Evolutionary conservation across 2,888 invertebrate genomes (phyloP).

Genomic region (Liposcelis brunnea): DNA sequence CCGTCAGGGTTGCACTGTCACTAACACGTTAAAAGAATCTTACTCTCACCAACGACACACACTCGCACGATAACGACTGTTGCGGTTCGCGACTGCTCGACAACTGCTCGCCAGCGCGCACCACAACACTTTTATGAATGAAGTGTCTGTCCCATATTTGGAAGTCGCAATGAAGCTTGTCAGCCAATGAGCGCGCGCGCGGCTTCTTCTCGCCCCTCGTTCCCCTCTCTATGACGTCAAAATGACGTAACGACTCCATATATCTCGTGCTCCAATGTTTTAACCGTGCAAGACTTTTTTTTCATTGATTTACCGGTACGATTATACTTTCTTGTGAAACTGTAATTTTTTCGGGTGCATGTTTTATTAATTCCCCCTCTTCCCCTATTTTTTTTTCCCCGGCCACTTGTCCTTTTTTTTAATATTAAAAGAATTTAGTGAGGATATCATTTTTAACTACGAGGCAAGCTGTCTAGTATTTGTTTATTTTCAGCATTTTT

Average conservation of each 20-base stretch:
- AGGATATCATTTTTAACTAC: no score
- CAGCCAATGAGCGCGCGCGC: constrained; percentile 35
- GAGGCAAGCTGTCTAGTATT: no score
- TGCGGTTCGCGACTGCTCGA: constrained; percentile 30
- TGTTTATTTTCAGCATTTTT: no score
- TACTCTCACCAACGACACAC: constrained; percentile 9
- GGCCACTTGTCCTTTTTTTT: no score
- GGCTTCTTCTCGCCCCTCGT: constrained; percentile 30
- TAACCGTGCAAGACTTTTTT: no score
- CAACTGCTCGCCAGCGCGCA: constrained; percentile 50
- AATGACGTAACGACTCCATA: constrained; percentile 18
- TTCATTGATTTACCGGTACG: no score
- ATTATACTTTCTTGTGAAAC: no score
- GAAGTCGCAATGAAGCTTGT: constrained; percentile 40
- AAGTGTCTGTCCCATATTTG: constrained; percentile 70
- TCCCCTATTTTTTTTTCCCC: no score
- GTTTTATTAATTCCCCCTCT: no score
- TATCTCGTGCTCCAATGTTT: constrained; percentile 10
- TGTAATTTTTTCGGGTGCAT: no score
- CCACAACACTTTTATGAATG: constrained; percentile 66
- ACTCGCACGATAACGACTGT: constrained; percentile 21
- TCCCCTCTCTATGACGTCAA: constrained; percentile 18
- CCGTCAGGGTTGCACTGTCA: constrained; percentile 16
- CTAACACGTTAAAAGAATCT: constrained; percentile 13
- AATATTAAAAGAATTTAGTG: no score